These are phyloP conservation scores for Arctia plantaginis DNA, from an alignment of 2,888 invertebrate genomes.

Conservation along the genomic window DNA sequence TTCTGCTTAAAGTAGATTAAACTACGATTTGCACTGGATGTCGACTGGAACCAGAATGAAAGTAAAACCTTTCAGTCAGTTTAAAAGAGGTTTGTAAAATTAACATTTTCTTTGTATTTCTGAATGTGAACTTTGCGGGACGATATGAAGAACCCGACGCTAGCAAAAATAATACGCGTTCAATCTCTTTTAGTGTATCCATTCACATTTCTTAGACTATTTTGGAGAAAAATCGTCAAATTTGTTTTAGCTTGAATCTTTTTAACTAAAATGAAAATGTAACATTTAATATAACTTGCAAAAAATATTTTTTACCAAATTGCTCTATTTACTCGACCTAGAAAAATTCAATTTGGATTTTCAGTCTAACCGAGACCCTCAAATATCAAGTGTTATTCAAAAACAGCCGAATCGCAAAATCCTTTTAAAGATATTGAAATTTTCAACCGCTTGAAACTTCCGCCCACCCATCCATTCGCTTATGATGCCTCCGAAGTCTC, in stretches of 20 bases:
- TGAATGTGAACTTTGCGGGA: not conserved
- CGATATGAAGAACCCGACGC: not conserved
- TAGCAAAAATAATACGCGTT: not conserved
- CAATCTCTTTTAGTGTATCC: not conserved
- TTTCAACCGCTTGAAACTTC: constrained; percentile 53
- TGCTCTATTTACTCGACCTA: not conserved
- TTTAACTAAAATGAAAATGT: not conserved
- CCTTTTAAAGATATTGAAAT: constrained; percentile 65
- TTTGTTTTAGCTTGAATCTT: not conserved
- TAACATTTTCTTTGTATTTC: not conserved
- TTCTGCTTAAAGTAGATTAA: too few relatives aligned
- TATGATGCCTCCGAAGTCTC: constrained; percentile 40
- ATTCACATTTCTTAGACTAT: not conserved
- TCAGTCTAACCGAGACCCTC: constrained; percentile 28
- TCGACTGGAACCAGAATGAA: not conserved
- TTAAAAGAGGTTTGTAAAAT: not conserved
- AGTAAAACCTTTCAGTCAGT: not conserved
- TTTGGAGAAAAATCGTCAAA: not conserved
- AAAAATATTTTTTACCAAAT: constrained; percentile 21
- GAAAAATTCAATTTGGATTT: constrained; percentile 23
- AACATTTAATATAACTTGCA: constrained; percentile 4
- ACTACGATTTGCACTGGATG: not conserved
- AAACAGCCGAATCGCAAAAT: constrained; percentile 58
- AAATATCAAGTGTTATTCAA: constrained; percentile 51
- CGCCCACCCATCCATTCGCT: constrained; percentile 39